Percentiles rank a stretch among this genome's conserved stretches.
Conservation (phyloP, 2,888 invertebrate species). For the Coenonympha arcania region DNA sequence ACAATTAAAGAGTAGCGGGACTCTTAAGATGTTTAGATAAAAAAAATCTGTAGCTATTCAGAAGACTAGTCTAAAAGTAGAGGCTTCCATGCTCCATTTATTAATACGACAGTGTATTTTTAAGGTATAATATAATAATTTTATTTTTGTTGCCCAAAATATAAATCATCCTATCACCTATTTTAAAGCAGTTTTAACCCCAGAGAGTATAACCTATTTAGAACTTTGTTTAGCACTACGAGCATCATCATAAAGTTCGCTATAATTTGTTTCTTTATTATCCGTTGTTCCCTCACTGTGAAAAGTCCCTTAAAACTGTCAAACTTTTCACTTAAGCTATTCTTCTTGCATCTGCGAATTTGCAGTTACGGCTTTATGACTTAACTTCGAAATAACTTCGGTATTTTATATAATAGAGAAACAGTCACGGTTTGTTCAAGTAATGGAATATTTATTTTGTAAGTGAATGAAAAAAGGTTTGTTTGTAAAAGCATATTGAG, state of each 20-base stretch:
- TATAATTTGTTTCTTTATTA: slow-evolving; percentile 6
- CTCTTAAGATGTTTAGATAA: too few species aligned
- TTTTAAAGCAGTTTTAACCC: too few species aligned
- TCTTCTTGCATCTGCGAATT: slow-evolving; percentile 48
- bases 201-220: not conserved
- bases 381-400: slow-evolving; percentile 35
- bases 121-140: too few species aligned
- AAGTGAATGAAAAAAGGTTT: too few species aligned
- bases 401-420: slow-evolving; percentile 17
- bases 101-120: too few species aligned
- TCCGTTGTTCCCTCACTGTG: slow-evolving; percentile 20
- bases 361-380: slow-evolving; percentile 48
- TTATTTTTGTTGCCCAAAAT: too few species aligned
- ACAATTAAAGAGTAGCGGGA: too few species aligned
- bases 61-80: too few species aligned
- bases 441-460: slow-evolving; percentile 8
- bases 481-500: not conserved
- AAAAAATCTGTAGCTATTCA: too few species aligned
- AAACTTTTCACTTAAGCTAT: slow-evolving; percentile 62
- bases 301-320: slow-evolving; percentile 33
- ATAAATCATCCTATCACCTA: too few species aligned
- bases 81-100: too few species aligned
- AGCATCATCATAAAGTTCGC: not conserved
- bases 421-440: slow-evolving; percentile 5
- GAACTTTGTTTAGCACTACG: not conserved